Base-by-base conservation (phyloP, 2,888 invertebrate genomes). In the Willowsia nigromaculata region DNA sequence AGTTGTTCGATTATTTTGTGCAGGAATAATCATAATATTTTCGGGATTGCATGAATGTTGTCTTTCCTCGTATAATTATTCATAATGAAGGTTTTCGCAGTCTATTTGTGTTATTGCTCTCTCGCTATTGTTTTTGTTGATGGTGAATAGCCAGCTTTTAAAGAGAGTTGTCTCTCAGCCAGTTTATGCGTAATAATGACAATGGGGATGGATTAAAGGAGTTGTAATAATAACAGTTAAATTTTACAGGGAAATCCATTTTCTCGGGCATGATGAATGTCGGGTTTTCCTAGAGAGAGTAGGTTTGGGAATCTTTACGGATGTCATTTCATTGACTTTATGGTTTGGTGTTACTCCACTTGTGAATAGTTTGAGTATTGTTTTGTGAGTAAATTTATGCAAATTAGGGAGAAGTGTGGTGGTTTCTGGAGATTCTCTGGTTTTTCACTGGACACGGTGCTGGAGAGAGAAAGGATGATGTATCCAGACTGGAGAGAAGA, bases 301-400 rank as follows among this genome's bases (percentile, higher is more conserved):
- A n/a, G n/a, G n/a, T n/a, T n/a, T n/a, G n/a, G n/a, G n/a, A n/a
- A n/a, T n/a, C n/a, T n/a, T n/a, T n/a, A n/a, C n/a, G n/a, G n/a
- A n/a, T n/a, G n/a, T n/a, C n/a, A n/a, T 53, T n/a, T 53, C 15
- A 7, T 53, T 53, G 50, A 53, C 50, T 53, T 53, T 53, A 53
- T 13, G 7, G 33, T 15, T 37, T 7, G n/a, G n/a, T n/a, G n/a
- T 33, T 30, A 71, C 13, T n/a, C 22, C 74, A 2, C 37, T 18
- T 37, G 65, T 27, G 56, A 56, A 22, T 5, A 4, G 11, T 50
- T 50, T 15, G 56, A 3, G 56, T 56, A 25, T 13, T 25, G 56
- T 18, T 62, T 30, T 27, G 27, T 9, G 33, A 56, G 27, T 76
- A 25, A 50, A 76, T 76, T 76, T 76, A 76, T 76, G 76, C 76